Evolutionary conservation across 2,888 invertebrate species (phyloP).

Genomic region (Nebria salina): DNA sequence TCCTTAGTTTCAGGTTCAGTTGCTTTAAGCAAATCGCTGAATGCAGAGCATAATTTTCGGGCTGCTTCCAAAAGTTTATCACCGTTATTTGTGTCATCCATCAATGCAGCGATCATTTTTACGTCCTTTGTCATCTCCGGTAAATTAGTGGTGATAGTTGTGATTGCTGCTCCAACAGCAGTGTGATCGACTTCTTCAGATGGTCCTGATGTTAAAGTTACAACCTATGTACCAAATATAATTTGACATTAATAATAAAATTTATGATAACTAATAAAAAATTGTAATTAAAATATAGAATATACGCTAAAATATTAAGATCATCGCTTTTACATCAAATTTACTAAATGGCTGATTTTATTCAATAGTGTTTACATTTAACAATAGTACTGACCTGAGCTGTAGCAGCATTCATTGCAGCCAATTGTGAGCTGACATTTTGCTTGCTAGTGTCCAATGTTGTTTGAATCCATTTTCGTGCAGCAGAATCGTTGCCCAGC

Average conservation of each 20-base stretch:
- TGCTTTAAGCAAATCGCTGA: constrained; percentile 92
- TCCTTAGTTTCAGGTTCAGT: constrained; percentile 95
- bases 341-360: too few relatives aligned
- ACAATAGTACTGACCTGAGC: constrained; percentile 76
- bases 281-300: too few relatives aligned
- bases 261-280: not conserved
- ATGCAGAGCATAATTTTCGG: constrained; percentile 89
- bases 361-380: not conserved
- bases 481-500: constrained; percentile 84
- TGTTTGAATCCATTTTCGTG: constrained; percentile 93
- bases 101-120: constrained; percentile 69
- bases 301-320: not conserved
- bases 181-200: constrained; percentile 94
- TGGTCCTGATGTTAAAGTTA: constrained; percentile 66
- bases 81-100: constrained; percentile 86
- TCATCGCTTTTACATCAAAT: too few relatives aligned
- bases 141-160: constrained; percentile 95
- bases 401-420: constrained; percentile 99
- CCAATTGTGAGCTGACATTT: constrained; percentile 95
- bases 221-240: constrained; percentile 53
- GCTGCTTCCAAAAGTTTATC: constrained; percentile 92
- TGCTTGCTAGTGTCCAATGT: constrained; percentile 95
- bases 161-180: constrained; percentile 96
- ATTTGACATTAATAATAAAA: not conserved
- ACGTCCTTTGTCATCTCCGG: constrained; percentile 92